A percentile compares a stretch with the other conserved stretches of the same genome.
Conservation (phyloP, 2,888 invertebrate species). For the Chirona hameri region DNA sequence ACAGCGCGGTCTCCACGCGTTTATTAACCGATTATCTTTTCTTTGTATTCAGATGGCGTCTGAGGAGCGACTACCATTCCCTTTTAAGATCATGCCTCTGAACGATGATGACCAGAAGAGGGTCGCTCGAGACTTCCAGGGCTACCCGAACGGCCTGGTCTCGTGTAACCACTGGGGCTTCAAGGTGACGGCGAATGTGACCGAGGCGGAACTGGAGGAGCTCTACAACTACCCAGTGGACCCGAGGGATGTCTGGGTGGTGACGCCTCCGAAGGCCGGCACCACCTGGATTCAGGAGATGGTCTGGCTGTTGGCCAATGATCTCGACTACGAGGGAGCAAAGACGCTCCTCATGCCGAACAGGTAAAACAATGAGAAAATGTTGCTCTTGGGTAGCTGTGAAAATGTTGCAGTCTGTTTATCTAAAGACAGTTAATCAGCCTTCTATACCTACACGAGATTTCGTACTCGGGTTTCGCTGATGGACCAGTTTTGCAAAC, state of each 20-base stretch:
- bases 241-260: conserved; percentile 37
- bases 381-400: too few species aligned
- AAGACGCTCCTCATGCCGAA: too few species aligned
- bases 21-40: too few species aligned
- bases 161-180: conserved; percentile 31
- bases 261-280: conserved; percentile 46
- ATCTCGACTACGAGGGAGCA: too few species aligned
- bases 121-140: conserved; percentile 31
- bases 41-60: conserved; percentile 27
- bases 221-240: conserved; percentile 35
- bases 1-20: too few species aligned
- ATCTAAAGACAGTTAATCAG: too few species aligned
- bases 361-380: too few species aligned
- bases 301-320: conserved; percentile 64
- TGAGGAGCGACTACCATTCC: conserved; percentile 9
- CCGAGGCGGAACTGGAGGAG: conserved; percentile 34
- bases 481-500: too few species aligned
- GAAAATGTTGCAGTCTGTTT: too few species aligned
- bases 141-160: conserved; percentile 29
- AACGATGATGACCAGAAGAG: conserved; percentile 29
- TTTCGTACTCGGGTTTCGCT: too few species aligned
- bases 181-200: conserved; percentile 31
- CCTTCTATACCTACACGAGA: too few species aligned
- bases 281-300: conserved; percentile 77
- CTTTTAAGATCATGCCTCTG: conserved; percentile 12